Conservation (phyloP, 2,113 vertebrate genomes). For the Grammomys surdaster region DNA sequence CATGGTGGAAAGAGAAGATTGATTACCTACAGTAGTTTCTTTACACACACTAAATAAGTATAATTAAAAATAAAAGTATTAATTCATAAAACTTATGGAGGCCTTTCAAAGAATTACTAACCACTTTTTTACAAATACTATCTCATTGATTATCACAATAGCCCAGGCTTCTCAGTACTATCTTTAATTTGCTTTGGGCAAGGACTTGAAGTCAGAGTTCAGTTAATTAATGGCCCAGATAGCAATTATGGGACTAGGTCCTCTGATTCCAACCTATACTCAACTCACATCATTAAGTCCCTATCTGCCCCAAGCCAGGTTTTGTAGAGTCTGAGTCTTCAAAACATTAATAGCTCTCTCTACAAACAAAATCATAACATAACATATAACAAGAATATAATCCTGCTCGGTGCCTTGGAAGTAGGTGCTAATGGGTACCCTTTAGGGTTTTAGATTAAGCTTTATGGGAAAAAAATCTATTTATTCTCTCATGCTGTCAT, state of each 20-base stretch:
- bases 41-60: neutral
- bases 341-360: slow-evolving; percentile 31
- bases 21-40: neutral
- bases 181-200: neutral
- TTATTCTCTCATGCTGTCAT: neutral
- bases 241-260: neutral
- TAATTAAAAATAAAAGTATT: neutral
- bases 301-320: neutral
- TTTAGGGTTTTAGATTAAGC: neutral
- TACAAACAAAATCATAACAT: neutral
- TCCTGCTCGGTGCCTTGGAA: neutral
- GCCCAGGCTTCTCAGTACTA: slow-evolving; percentile 13
- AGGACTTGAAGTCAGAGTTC: slow-evolving; percentile 8
- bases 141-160: slow-evolving; percentile 33
- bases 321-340: neutral
- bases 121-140: slow-evolving; percentile 43
- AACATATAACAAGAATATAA: neutral
- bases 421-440: neutral
- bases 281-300: slow-evolving; percentile 30
- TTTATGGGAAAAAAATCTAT: neutral
- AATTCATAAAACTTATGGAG: slow-evolving; percentile 42
- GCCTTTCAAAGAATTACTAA: slow-evolving; percentile 39
- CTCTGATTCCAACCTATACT: slow-evolving; percentile 2
- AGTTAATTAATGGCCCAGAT: slow-evolving; percentile 9
- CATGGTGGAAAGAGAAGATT: neutral